Base-by-base conservation (phyloP, 2,113 vertebrate genomes). In the Synchiropus splendidus region DNA sequence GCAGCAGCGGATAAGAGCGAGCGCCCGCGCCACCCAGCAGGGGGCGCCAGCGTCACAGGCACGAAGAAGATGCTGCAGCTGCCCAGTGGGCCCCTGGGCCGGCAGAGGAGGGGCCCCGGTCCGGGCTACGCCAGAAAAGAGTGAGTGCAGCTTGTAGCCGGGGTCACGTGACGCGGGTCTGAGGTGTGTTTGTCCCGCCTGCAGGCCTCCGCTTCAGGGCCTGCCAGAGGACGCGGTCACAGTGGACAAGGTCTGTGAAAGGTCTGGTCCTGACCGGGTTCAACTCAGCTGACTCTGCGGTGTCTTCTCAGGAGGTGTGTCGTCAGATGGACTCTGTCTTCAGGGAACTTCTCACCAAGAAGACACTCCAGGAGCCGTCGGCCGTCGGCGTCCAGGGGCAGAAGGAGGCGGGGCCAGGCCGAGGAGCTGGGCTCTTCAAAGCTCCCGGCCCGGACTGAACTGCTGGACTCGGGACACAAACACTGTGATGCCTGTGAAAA, bases 281-380 rank as follows among this genome's bases (percentile, higher is more conserved):
- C 34, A n/a, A 2, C 6, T 35, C 34, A 10, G 6, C 12, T n/a
- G 34, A 11, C 12, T 6, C 34, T 11, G 53, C 42, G 47, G 31
- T 45, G 6, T 4, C 17, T 36, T 64, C 62, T 12, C 69, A 92
- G 90, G 81, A 76, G 0, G 79, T 91, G 39, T 78, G 78, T 9
- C 78, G 71, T 39, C 85, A 85, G 65, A 92, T 92, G 90, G 75
- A 88, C 44, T 79, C 77, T 0, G 90, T 92, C 46, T 92, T 92
- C 69, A 86, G 84, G 48, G 90, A 92, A 58, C 87, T 92, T 42
- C 37, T 87, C 39, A 16, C 32, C 9, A 82, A 63, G 33, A 77
- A 84, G 45, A 45, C 31, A 2, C 40, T 17, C 9, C 57, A 58
- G 11, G 70, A 83, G 31, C 44, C 47, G n/a, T 18, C 58, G n/a